Conservation (phyloP, 2,113 vertebrate species). For the Microcebus ravelobensis region DNA sequence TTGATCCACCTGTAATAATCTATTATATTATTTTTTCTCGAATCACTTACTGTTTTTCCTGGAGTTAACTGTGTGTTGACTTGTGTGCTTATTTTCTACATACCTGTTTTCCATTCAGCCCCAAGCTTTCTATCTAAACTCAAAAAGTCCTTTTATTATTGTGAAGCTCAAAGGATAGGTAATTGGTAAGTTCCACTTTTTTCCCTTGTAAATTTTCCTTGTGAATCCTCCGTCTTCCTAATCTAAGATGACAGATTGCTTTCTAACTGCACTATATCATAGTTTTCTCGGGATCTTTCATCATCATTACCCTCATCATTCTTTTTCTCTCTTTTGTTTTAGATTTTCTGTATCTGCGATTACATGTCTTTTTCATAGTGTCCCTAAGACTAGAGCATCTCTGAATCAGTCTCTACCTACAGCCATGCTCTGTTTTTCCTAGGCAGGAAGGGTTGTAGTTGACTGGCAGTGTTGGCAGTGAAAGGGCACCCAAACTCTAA, state of each 20-base stretch:
- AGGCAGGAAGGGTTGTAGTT: not conserved
- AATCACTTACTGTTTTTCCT: not conserved
- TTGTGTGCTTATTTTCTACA: constrained; percentile 20
- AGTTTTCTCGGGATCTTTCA: not conserved
- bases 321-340: not conserved
- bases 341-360: not conserved
- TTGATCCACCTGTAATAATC: not conserved
- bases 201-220: not conserved
- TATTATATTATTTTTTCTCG: not conserved
- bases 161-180: not conserved
- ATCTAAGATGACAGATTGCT: not conserved
- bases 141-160: not conserved
- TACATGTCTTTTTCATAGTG: not conserved
- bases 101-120: not conserved
- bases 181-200: not conserved
- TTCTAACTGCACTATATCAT: not conserved
- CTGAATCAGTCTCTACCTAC: not conserved
- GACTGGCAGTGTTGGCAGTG: not conserved
- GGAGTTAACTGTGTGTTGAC: not conserved
- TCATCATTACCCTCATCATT: not conserved
- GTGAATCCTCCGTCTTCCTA: not conserved
- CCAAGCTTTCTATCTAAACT: not conserved
- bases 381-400: not conserved
- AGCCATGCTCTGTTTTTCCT: not conserved
- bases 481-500: not conserved